Evolutionary conservation across 2,113 vertebrate species (phyloP), one percentile per base, ranked within the genome.

Genomic region (Podarcis raffonei): DNA sequence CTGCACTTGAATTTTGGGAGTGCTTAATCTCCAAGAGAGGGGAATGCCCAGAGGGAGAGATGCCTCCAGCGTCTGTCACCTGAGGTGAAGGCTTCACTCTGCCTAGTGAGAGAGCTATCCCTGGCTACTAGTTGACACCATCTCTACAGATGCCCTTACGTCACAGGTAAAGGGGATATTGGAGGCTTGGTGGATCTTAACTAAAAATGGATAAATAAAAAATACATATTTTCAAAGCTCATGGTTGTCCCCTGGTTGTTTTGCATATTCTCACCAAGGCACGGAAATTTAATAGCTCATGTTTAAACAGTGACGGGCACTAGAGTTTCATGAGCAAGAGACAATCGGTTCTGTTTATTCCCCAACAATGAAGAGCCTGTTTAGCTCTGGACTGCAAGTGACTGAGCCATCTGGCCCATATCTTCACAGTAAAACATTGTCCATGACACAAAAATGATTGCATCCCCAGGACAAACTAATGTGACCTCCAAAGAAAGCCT

Each of bases 341-440:
- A 98, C 97, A 98, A 97, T 97, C 88, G 95, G 90, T 97, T 94
- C 97, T 97, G 97, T 97, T 97, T 95, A 96, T 96, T 95, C 92
- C 83, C 94, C 94, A 92, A 97, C 97, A 97, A 97, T 97, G 91
- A 96, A 91, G 94, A 96, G 95, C 94, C 96, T 97, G 97, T 97
- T 96, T 90, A 86, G 89, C 94, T 94, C 96, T 2, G 96, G 96
- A 95, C 96, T 96, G 97, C 97, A 96, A 97, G 97, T 96, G 96
- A 95, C 95, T 95, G 88, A 94, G 97, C 97, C 97, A 98, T 97
- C 97, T 98, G 97, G 97, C 97, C 96, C 95, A 94, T 96, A 97
- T 97, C 97, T 96, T 95, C 97, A 98, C 97, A 98, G 97, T 97
- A 96, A 97, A 97, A 98, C 97, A 98, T 98, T 98, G 97, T 98